phyloP scores from a whole-genome alignment of 2,888 invertebrate species.

The Panopea generosa region DNA sequence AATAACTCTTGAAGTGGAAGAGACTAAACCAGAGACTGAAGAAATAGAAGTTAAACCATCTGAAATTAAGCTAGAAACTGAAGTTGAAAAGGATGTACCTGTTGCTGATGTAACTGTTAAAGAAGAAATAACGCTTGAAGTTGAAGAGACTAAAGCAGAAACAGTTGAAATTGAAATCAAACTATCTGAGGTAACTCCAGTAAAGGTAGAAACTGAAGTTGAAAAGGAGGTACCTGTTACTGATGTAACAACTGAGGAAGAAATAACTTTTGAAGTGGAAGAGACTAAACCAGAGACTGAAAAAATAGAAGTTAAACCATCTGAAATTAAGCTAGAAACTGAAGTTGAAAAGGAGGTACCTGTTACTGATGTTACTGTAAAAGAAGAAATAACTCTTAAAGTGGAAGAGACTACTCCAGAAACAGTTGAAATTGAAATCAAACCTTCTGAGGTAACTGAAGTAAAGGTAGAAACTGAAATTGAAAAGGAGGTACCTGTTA shows the following conservation, averaged over 20 bases:
- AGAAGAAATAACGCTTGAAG: constrained; percentile 16
- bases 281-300: constrained; percentile 29
- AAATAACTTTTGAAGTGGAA: constrained; percentile 19
- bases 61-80: constrained; percentile 21
- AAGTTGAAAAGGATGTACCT: constrained; percentile 23
- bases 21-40: constrained; percentile 28
- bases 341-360: constrained; percentile 17
- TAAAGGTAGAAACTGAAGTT: constrained; percentile 9
- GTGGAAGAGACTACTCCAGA: constrained; percentile 19
- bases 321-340: constrained; percentile 13
- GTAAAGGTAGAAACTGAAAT: constrained; percentile 13
- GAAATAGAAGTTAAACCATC: constrained; percentile 26
- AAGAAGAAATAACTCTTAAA: constrained; percentile 12
- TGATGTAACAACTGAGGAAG: constrained; percentile 25
- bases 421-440: not conserved
- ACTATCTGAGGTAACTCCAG: constrained; percentile 25
- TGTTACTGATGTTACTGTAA: constrained; percentile 2
- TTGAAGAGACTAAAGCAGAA: constrained; percentile 20
- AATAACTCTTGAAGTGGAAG: constrained; percentile 22
- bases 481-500: constrained; percentile 3
- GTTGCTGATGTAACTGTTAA: constrained; percentile 13
- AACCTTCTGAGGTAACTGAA: constrained; percentile 11
- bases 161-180: constrained; percentile 15
- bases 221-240: constrained; percentile 3
- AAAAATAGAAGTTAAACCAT: constrained; percentile 32